A percentile compares a stretch with the other conserved stretches of the same genome.
Evolutionary conservation across 92 coral and sea anemone genomes (phyloP).

Genomic region (Nematostella vectensis): DNA sequence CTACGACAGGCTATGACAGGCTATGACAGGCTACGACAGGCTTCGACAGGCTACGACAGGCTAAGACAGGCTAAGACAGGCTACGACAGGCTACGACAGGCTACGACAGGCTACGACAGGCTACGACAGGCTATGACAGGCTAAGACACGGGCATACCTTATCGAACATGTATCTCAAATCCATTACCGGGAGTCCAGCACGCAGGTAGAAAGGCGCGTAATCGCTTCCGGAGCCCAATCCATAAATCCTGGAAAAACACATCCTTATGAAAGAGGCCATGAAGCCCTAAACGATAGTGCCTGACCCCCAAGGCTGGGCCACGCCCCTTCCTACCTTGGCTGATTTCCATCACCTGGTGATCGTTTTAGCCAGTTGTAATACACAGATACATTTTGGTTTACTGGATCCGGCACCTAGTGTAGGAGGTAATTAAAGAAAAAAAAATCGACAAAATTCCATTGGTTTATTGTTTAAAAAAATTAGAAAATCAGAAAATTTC

Average conservation of each 20-base stretch:
- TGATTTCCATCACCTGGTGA: conserved; percentile 58
- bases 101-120: too few relatives aligned
- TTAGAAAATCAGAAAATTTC: too few relatives aligned
- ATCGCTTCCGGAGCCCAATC: conserved; percentile 90
- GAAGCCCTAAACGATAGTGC: background rate
- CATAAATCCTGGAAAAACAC: conserved; percentile 36
- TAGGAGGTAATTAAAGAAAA: too few relatives aligned
- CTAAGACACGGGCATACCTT: conserved; percentile 37
- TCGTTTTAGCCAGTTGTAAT: conserved; percentile 75
- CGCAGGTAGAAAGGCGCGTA: conserved; percentile 85
- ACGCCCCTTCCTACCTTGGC: conserved; percentile 43
- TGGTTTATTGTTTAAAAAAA: too few relatives aligned
- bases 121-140: too few relatives aligned
- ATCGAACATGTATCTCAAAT: conserved; percentile 67
- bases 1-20: too few relatives aligned
- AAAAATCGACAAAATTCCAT: too few relatives aligned
- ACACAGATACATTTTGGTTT: conserved; percentile 44
- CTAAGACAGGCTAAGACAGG: too few relatives aligned
- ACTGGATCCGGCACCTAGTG: conserved; percentile 79
- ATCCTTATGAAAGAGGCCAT: background rate
- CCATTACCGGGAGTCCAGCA: conserved; percentile 78
- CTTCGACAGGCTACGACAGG: too few relatives aligned
- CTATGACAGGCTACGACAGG: too few relatives aligned
- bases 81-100: too few relatives aligned
- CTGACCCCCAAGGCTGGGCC: too few relatives aligned